These are phyloP conservation scores for Drosophila mimica DNA, from an alignment of 2,888 invertebrate genomes.

Conservation along the genomic window DNA sequence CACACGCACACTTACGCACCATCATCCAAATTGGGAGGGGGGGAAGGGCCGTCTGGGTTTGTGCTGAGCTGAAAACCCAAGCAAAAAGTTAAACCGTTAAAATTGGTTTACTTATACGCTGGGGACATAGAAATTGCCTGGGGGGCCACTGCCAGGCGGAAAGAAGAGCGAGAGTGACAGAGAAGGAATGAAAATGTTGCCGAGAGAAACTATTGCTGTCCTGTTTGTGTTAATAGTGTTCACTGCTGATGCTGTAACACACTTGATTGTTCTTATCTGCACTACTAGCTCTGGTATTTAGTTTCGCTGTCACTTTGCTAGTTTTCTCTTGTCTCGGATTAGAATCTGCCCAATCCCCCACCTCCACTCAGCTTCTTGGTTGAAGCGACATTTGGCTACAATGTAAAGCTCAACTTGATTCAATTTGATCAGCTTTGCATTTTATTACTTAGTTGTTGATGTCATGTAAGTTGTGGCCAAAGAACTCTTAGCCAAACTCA, in stretches of 20 bases:
- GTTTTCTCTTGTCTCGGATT: slow-evolving; percentile 39
- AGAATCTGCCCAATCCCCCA: background rate
- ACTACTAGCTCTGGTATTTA: slow-evolving; percentile 25
- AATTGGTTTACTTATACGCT: slow-evolving; percentile 74
- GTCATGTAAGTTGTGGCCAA: background rate
- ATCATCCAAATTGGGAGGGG: background rate
- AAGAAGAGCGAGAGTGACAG: background rate
- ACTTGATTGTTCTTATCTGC: slow-evolving; percentile 50
- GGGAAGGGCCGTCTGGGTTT: background rate
- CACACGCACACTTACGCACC: slow-evolving; percentile 13
- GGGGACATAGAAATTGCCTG: slow-evolving; percentile 38
- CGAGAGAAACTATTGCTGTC: slow-evolving; percentile 59
- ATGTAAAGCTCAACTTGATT: slow-evolving; percentile 4
- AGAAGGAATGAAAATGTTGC: slow-evolving; percentile 17
- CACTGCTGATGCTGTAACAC: background rate
- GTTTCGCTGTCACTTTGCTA: slow-evolving; percentile 58
- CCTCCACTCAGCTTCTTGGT: background rate
- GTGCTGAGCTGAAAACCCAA: slow-evolving; percentile 33
- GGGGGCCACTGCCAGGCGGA: background rate
- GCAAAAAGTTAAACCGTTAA: slow-evolving; percentile 79
- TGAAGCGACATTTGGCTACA: slow-evolving; percentile 4
- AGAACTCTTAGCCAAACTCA: background rate
- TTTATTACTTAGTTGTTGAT: background rate
- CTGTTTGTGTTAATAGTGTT: slow-evolving; percentile 14
- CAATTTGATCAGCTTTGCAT: slow-evolving; percentile 2